These are phyloP conservation scores for Falcunculus frontatus DNA, from an alignment of 2,113 vertebrate species.

Conservation along the genomic window DNA sequence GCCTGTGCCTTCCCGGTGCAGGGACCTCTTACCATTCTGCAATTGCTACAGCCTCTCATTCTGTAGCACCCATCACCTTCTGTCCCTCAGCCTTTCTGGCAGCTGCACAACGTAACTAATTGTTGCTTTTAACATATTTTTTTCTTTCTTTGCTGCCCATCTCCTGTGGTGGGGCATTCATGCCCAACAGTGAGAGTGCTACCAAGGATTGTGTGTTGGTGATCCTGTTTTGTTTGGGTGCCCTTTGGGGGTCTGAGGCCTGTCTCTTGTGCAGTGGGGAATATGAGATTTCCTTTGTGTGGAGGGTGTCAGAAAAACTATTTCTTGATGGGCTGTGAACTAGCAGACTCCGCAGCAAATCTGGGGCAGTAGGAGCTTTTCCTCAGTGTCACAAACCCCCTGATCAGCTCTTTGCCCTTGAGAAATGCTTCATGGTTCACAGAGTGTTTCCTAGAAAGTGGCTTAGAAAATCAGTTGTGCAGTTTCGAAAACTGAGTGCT, in stretches of 20 bases:
- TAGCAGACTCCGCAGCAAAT: neutral
- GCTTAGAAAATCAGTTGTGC: neutral
- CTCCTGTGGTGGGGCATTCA: neutral
- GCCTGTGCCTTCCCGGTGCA: neutral
- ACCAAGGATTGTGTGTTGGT: rapidly evolving
- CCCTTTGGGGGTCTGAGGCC: neutral
- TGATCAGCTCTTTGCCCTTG: neutral
- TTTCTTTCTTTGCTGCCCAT: neutral
- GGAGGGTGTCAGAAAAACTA: neutral
- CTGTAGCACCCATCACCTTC: neutral
- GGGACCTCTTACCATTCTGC: neutral
- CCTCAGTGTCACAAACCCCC: neutral
- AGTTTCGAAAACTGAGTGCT: neutral
- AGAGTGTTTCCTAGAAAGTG: neutral
- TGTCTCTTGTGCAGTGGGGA: neutral
- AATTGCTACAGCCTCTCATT: neutral
- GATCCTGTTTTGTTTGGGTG: neutral
- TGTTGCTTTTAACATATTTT: neutral
- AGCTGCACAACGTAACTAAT: neutral
- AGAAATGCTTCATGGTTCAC: neutral
- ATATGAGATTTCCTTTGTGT: neutral
- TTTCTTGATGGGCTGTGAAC: neutral
- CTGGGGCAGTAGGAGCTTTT: neutral
- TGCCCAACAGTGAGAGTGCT: neutral
- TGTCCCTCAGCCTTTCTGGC: neutral